Evolutionary conservation across 37 sponge, comb jelly and placozoan genomes (phyloP), one percentile per base, ranked within the genome.

Genomic region (Agelas oroides): DNA sequence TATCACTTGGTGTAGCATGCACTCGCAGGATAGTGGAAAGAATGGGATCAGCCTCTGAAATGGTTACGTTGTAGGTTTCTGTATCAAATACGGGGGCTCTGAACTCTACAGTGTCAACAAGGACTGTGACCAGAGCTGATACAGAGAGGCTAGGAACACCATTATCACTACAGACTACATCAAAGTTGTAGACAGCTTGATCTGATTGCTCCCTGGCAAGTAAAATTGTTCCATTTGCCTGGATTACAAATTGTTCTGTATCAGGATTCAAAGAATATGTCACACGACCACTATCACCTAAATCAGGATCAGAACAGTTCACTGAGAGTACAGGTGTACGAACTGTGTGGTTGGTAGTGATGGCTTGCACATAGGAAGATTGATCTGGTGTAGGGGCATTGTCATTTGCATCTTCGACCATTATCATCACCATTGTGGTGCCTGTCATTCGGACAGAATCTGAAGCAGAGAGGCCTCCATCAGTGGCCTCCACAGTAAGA

Each of bases 71-170:
- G 66, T 87, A 89, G 24, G 27, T 18, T n/a, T 68, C 6, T 17
- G 65, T 31, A 78, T 62, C 63, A 79, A 93, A 93, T 0, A 81
- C 63, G 24, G 93, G 93, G 34, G 86, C 89, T 52, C 37, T 79
- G 1, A 87, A 28, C 21, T 68, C 25, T 13, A 85, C 27, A n/a
- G 70, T 58, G 56, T 84, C 70, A n/a, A 94, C 94, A 20, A 76
- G 57, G 35, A 94, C 87, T 39, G 90, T 80, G 36, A 89, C 90
- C 28, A 80, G 88, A 33, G 80, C 84, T 40, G 92, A 82, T 12
- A 85, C 76, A 1, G 81, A 87, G 17, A 92, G 75, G 6, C 67
- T 5, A 20, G 69, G 77, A n/a, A 37, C 34, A 31, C 94, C 90
- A 41, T 59, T 77, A 33, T 94, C 94, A 24, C 79, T 77, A 57